phyloP scores from a whole-genome alignment of 2,888 invertebrate species.

The Drosophila fungiperda region DNA sequence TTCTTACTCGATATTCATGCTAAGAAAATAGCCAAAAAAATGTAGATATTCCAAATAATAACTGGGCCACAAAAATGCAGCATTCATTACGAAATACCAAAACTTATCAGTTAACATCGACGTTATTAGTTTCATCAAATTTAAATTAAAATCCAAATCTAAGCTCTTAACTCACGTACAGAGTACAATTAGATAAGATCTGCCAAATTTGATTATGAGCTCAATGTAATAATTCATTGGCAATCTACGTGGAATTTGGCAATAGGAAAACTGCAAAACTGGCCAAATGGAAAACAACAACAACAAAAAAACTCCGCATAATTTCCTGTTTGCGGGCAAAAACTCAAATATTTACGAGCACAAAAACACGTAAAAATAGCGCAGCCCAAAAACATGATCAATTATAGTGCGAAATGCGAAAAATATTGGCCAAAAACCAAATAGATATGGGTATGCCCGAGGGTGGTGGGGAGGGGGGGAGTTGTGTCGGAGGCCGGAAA shows the following conservation, averaged over 20 bases:
- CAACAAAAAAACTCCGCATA: constrained; percentile 14
- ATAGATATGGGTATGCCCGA: constrained; percentile 13
- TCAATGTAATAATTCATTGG: constrained; percentile 29
- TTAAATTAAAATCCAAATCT: not conserved
- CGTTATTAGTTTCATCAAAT: not conserved
- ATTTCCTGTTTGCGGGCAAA: constrained; percentile 55
- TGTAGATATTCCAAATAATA: not conserved
- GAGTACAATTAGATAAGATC: constrained; percentile 14
- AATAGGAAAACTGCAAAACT: constrained; percentile 46
- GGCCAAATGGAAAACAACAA: constrained; percentile 48
- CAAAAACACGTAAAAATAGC: constrained; percentile 56
- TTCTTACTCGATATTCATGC: too few relatives aligned
- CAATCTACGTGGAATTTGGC: constrained; percentile 14
- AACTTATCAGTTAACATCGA: not conserved
- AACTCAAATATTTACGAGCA: constrained; percentile 63
- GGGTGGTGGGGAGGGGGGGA: not conserved
- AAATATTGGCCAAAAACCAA: constrained; percentile 61
- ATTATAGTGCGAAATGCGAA: constrained; percentile 71
- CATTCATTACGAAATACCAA: not conserved
- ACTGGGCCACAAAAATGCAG: not conserved
- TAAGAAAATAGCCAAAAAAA: too few relatives aligned
- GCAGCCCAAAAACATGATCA: constrained; percentile 69
- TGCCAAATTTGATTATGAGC: constrained; percentile 11
- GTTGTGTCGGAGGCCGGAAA: not conserved
- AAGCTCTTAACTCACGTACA: not conserved